A percentile compares a stretch with the other conserved stretches of the same genome.
Conservation (phyloP, 2,113 vertebrate species). For the Accipiter virgatus region DNA sequence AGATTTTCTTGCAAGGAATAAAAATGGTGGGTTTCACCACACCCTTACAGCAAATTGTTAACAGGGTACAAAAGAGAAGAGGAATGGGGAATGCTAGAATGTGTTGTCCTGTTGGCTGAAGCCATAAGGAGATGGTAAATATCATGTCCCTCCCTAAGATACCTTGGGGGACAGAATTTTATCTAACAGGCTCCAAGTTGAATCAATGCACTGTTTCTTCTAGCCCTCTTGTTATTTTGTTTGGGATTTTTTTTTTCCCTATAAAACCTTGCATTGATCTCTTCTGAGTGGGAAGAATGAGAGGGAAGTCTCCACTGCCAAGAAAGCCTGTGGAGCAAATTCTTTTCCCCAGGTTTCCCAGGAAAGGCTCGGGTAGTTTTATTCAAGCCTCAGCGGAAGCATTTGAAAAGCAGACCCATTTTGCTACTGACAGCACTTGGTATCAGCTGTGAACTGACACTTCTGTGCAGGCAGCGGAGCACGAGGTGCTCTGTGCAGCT, state of each 20-base stretch:
- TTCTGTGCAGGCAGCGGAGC: rapidly evolving
- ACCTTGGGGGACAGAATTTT: neutral
- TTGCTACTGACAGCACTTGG: neutral
- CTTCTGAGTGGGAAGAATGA: neutral
- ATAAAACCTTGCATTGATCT: neutral
- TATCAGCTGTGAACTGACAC: neutral
- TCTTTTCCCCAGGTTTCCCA: neutral
- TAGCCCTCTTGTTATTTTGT: neutral
- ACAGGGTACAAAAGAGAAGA: neutral
- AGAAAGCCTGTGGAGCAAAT: neutral
- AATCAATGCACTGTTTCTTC: neutral
- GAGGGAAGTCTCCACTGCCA: neutral
- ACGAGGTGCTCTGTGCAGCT: neutral
- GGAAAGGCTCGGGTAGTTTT: neutral
- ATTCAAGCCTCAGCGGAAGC: neutral
- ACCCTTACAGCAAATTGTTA: neutral
- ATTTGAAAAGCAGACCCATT: neutral
- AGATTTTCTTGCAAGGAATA: neutral
- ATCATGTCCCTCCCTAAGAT: too few species aligned
- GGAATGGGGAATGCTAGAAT: neutral
- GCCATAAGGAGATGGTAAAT: neutral
- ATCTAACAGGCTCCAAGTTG: neutral
- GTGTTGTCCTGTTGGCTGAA: neutral
- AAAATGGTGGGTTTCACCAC: neutral
- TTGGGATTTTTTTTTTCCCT: neutral